phyloP scores from a whole-genome alignment of 2,888 invertebrate species.

The Amiota mariae region DNA sequence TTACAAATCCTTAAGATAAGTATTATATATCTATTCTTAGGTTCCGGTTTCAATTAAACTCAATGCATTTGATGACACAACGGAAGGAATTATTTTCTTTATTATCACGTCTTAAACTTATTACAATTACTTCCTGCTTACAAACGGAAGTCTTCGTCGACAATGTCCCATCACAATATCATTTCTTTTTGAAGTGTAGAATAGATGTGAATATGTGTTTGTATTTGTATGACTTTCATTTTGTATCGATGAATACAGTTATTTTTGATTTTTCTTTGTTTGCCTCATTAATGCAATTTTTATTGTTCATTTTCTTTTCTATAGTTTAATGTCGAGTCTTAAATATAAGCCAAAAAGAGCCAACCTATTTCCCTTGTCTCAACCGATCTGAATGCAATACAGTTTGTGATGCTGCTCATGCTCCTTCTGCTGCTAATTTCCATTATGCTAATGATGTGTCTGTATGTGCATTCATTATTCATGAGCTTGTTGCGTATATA shows the following conservation, averaged over 20 bases:
- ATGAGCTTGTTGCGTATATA: constrained; percentile 16
- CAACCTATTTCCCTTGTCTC: too few relatives aligned
- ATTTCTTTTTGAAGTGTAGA: too few relatives aligned
- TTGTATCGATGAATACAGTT: constrained; percentile 61
- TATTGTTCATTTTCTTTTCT: not conserved
- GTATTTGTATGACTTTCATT: constrained; percentile 61
- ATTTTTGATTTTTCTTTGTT: not conserved
- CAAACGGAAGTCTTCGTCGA: constrained; percentile 63
- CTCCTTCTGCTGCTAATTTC: constrained; percentile 16
- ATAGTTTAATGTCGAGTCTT: constrained; percentile 4
- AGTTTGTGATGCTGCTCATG: not conserved
- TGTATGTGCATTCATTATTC: constrained; percentile 1
- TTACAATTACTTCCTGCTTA: too few relatives aligned
- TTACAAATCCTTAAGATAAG: too few relatives aligned
- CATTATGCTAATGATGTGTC: constrained; percentile 24
- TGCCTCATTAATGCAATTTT: not conserved
- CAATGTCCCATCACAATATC: constrained; percentile 46
- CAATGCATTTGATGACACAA: too few relatives aligned
- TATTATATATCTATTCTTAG: too few relatives aligned
- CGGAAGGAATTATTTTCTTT: too few relatives aligned
- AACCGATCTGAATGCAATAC: too few relatives aligned
- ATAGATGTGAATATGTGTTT: constrained; percentile 40
- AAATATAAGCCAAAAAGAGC: not conserved
- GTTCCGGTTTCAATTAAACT: too few relatives aligned
- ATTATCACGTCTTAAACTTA: too few relatives aligned